A percentile compares a stretch with the other conserved stretches of the same genome.
Evolutionary conservation across 1,140 invertebrate genomes (phyloP).

Genomic region (Bombus turneri): DNA sequence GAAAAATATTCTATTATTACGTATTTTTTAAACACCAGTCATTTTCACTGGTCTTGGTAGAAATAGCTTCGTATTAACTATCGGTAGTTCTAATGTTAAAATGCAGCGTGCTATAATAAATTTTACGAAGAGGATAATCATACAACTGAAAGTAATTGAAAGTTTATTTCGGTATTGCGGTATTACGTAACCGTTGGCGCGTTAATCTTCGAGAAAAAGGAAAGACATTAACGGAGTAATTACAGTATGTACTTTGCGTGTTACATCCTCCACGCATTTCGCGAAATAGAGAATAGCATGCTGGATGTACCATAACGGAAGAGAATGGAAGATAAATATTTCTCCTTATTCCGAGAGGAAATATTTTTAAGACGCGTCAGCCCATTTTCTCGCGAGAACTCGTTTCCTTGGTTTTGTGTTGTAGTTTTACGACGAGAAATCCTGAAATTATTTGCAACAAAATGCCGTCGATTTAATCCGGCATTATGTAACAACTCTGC

Average conservation of each 20-base stretch:
- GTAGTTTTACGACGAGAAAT: not conserved
- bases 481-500: not conserved
- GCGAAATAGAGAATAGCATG: not conserved
- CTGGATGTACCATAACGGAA: not conserved
- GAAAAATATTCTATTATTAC: no score
- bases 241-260: not conserved
- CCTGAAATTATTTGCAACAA: slow-evolving; percentile 20
- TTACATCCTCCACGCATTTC: not conserved
- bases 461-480: not conserved
- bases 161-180: no score
- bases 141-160: no score
- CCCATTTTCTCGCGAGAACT: not conserved
- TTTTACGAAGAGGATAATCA: no score
- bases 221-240: not conserved
- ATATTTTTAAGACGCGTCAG: not conserved
- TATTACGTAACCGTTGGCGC: not conserved
- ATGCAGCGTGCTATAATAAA: no score
- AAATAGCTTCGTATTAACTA: no score
- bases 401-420: no score
- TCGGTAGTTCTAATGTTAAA: no score
- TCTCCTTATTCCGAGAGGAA: not conserved
- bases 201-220: not conserved
- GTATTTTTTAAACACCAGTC: no score
- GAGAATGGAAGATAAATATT: not conserved
- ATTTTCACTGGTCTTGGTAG: no score